These are phyloP conservation scores for Molossus molossus DNA, from an alignment of 2,797 vertebrate species.

Conservation along the genomic window DNA sequence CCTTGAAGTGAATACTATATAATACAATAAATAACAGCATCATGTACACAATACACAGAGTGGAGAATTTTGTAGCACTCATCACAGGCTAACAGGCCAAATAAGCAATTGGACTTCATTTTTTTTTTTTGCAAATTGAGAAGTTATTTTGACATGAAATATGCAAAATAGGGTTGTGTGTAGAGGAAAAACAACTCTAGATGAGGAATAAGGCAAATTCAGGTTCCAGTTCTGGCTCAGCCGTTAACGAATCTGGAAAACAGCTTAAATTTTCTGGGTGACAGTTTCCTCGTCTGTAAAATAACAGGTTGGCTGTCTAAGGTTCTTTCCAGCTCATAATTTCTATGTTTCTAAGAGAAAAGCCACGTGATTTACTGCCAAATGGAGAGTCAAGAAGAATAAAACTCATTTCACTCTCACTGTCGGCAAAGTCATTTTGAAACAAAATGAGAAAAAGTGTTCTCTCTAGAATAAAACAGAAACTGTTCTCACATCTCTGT, in stretches of 20 bases:
- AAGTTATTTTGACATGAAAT: not conserved
- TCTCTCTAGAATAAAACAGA: conserved; percentile 70
- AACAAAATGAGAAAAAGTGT: conserved; percentile 72
- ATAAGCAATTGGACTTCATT: not conserved
- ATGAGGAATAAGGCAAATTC: not conserved
- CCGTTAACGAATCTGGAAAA: conserved; percentile 10
- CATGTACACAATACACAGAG: not conserved
- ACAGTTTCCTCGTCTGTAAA: conserved; percentile 17
- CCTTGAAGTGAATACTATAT: not conserved
- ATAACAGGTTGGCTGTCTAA: conserved; percentile 57
- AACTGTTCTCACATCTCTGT: not conserved
- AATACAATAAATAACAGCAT: not conserved
- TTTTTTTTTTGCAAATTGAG: not conserved
- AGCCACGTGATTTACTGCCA: conserved; percentile 79
- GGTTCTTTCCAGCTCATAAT: conserved; percentile 71
- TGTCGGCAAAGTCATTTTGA: conserved; percentile 78
- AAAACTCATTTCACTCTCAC: conserved; percentile 72
- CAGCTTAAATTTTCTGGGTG: not conserved
- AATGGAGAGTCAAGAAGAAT: conserved; percentile 39
- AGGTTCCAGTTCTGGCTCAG: not conserved
- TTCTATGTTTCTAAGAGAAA: conserved; percentile 75
- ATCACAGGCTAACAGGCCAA: not conserved
- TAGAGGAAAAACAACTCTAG: not conserved
- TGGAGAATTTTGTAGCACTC: not conserved
- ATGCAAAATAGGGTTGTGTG: not conserved